Percentiles rank a stretch among this genome's conserved stretches.
Evolutionary conservation across 53 echinoderm and acorn worm genomes (phyloP).

Genomic region (Astropecten irregularis): DNA sequence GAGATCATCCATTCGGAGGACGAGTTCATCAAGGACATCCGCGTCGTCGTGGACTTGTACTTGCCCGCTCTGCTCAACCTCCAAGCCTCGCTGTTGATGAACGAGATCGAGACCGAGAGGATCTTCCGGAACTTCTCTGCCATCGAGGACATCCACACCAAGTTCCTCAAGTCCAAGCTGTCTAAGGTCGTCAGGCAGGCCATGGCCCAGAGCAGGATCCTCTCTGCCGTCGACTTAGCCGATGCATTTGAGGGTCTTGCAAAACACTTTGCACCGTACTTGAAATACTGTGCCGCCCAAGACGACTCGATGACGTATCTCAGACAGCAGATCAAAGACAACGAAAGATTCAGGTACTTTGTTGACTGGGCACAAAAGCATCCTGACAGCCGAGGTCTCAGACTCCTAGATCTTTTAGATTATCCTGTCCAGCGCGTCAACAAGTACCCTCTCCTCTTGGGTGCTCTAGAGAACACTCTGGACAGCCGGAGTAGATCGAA

Average conservation of each 20-base stretch:
- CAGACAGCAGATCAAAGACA: constrained; percentile 57
- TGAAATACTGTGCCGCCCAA: constrained; percentile 78
- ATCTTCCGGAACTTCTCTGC: constrained; percentile 87
- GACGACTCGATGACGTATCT: constrained; percentile 73
- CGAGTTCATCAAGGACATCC: constrained; percentile 74
- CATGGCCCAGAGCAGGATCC: constrained; percentile 35
- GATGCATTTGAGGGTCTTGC: constrained; percentile 76
- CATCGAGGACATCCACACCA: constrained; percentile 76
- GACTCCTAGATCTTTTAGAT: constrained; percentile 74
- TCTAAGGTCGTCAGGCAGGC: constrained; percentile 54
- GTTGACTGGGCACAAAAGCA: constrained; percentile 82
- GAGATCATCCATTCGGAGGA: constrained; percentile 79
- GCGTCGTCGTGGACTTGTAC: constrained; percentile 89
- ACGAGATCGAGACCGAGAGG: constrained; percentile 91
- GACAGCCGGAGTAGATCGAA: constrained; percentile 37
- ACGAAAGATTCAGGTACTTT: constrained; percentile 68
- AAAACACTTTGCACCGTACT: constrained; percentile 75
- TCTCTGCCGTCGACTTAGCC: constrained; percentile 52
- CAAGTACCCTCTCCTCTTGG: constrained; percentile 80
- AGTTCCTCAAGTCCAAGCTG: constrained; percentile 83
- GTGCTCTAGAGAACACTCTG: constrained; percentile 66
- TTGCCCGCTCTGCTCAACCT: constrained; percentile 83
- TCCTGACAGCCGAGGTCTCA: constrained; percentile 40
- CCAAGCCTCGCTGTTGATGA: constrained; percentile 75
- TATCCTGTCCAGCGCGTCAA: constrained; percentile 85